Evolutionary conservation across 2,797 vertebrate genomes (phyloP).

Genomic region (Cottoperca gobio): DNA sequence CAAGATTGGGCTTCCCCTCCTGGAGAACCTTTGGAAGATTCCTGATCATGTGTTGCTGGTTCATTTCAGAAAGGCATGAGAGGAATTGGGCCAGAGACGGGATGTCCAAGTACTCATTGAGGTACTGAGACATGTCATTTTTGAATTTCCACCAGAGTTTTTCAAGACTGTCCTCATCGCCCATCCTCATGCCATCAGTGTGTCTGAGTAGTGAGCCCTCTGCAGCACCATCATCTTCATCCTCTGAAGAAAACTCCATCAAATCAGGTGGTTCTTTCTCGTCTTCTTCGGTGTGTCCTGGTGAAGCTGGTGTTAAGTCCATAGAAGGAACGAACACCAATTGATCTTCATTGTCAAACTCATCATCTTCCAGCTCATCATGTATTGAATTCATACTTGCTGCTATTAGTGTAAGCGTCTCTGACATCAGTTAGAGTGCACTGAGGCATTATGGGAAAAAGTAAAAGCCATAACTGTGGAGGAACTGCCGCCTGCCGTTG

Average conservation of each 20-base stretch:
- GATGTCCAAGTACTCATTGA: slow-evolving; percentile 76
- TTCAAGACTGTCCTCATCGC: slow-evolving; percentile 58
- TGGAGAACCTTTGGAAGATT: slow-evolving; percentile 70
- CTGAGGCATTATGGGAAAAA: slow-evolving; percentile 78
- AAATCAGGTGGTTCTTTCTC: slow-evolving; percentile 29
- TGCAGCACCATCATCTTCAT: slow-evolving; percentile 34
- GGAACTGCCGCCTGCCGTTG: slow-evolving; percentile 41
- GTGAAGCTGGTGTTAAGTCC: neutral
- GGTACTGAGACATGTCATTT: slow-evolving; percentile 67
- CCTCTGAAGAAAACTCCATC: slow-evolving; percentile 66
- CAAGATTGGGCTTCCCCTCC: slow-evolving; percentile 82
- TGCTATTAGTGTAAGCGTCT: slow-evolving; percentile 54
- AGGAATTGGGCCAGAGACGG: slow-evolving; percentile 76
- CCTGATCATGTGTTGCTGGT: slow-evolving; percentile 61
- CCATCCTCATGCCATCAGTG: neutral
- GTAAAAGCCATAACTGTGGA: slow-evolving; percentile 80
- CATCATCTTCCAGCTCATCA: slow-evolving; percentile 1
- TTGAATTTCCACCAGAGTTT: slow-evolving; percentile 79
- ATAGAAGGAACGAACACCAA: neutral
- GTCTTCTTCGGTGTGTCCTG: slow-evolving; percentile 6
- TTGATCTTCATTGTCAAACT: slow-evolving; percentile 23
- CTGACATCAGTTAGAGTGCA: slow-evolving; percentile 73
- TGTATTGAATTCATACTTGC: neutral
- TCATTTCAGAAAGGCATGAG: slow-evolving; percentile 68
- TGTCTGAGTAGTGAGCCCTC: neutral